phyloP scores from a whole-genome alignment of 2,888 invertebrate species.

The Frankliniella intonsa region DNA sequence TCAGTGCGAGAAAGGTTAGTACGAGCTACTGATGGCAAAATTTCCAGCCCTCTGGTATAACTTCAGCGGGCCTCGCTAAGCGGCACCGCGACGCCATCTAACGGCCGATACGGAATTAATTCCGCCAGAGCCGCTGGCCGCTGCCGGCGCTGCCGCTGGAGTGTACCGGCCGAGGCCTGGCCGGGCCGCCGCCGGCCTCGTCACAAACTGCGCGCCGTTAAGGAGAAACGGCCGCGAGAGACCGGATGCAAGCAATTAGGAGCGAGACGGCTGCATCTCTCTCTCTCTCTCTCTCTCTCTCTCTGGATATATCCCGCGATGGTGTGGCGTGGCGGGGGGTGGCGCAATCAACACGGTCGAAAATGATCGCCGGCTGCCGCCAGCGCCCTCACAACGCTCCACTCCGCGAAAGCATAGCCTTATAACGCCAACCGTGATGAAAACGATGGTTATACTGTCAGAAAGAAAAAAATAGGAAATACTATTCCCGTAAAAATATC shows the following conservation, averaged over 20 bases:
- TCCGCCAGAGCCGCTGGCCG: neutral
- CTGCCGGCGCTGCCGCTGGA: neutral
- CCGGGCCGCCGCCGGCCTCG: neutral
- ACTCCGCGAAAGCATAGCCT: too few species aligned
- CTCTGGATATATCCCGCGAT: neutral
- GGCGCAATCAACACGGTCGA: neutral
- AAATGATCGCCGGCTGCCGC: neutral
- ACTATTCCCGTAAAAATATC: too few species aligned
- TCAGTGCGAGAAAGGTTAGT: too few species aligned
- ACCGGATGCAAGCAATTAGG: conserved; percentile 3
- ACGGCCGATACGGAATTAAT: neutral
- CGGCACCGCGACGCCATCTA: neutral
- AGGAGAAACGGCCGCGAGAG: neutral
- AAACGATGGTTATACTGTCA: too few species aligned
- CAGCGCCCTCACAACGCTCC: neutral
- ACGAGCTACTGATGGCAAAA: too few species aligned
- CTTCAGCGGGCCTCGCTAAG: neutral
- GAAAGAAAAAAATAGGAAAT: too few species aligned
- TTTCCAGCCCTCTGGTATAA: neutral
- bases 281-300: neutral
- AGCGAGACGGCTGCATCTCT: neutral
- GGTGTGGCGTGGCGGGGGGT: neutral
- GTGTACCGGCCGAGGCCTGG: neutral
- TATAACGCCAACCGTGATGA: too few species aligned
- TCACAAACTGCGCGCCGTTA: conserved; percentile 6